Evolutionary conservation across 2,888 invertebrate genomes (phyloP).

Genomic region (Polyommatus iphigenia): DNA sequence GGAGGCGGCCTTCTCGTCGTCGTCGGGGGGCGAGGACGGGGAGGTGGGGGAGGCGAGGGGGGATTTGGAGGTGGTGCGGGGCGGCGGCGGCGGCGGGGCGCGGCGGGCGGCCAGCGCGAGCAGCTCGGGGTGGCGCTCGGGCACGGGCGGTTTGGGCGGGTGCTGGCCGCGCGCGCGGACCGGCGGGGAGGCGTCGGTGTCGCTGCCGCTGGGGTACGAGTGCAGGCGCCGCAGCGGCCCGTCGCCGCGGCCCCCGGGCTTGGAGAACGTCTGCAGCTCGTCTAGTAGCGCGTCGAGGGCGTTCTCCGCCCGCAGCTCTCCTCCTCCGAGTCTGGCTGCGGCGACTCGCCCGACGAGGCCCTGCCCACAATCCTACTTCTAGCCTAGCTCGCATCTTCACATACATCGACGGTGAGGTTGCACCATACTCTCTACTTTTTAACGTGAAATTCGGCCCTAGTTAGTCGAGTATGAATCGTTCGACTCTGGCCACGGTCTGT

Average conservation of each 20-base stretch:
- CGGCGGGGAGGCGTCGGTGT: constrained; percentile 88
- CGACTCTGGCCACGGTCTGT: neutral
- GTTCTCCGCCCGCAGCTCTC: constrained; percentile 89
- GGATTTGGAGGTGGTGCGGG: constrained; percentile 93
- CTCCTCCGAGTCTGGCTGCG: constrained; percentile 48
- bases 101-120: constrained; percentile 86
- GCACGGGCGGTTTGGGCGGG: constrained; percentile 88
- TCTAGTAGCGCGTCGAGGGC: constrained; percentile 98
- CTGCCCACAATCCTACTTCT: constrained; percentile 71
- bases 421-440: constrained; percentile 44
- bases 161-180: constrained; percentile 82
- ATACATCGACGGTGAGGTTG: constrained; percentile 65
- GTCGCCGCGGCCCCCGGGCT: constrained; percentile 77
- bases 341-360: constrained; percentile 62
- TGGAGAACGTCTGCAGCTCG: constrained; percentile 93
- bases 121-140: constrained; percentile 89
- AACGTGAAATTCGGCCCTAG: neutral
- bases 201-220: constrained; percentile 92
- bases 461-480: neutral
- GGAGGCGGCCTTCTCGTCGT: constrained; percentile 53
- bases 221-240: constrained; percentile 87
- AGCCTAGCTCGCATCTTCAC: constrained; percentile 61
- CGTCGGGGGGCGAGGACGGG: constrained; percentile 83
- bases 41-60: constrained; percentile 92
- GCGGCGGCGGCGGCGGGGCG: constrained; percentile 94